A percentile compares a stretch with the other conserved stretches of the same genome.
These are phyloP conservation scores for Bilobella aurantiaca DNA, from an alignment of 1,140 invertebrate species.

Conservation along the genomic window DNA sequence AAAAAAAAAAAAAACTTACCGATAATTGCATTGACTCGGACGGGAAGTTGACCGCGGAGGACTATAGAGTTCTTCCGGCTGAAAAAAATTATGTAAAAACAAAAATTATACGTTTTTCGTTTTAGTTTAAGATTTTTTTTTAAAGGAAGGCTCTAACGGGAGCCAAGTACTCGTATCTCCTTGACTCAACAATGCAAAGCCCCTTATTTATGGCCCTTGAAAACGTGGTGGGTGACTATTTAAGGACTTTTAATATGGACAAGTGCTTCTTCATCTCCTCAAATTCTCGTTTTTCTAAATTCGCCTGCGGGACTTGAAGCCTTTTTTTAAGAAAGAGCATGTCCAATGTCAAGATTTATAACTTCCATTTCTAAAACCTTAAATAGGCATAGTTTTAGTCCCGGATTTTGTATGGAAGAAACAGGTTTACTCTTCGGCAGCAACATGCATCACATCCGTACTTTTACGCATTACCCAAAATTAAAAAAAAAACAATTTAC, in stretches of 20 bases:
- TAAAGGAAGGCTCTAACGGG: too few species aligned
- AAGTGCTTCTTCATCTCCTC: not conserved
- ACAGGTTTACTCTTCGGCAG: too few species aligned
- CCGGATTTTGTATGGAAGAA: not conserved
- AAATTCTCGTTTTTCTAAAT: not conserved
- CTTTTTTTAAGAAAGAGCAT: not conserved
- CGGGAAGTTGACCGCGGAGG: constrained; percentile 87
- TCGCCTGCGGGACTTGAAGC: not conserved
- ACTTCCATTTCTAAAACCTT: constrained; percentile 1
- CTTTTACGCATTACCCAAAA: too few species aligned
- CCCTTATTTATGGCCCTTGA: not conserved
- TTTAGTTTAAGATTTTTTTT: too few species aligned
- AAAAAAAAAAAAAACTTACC: too few species aligned
- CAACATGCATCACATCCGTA: too few species aligned
- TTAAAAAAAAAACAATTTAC: too few species aligned
- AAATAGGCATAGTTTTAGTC: constrained; percentile 7
- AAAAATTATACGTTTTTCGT: too few species aligned
- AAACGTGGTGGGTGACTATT: not conserved
- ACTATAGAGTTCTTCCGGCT: constrained; percentile 96
- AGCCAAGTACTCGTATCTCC: not conserved
- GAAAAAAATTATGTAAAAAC: constrained; percentile 45
- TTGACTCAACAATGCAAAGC: not conserved
- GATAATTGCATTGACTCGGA: constrained; percentile 93
- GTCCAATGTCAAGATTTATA: not conserved
- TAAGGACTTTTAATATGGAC: not conserved